Percentiles rank a stretch among this genome's conserved stretches.
These are phyloP conservation scores for Enteromius thamalakanensis DNA, from an alignment of 2,797 vertebrate genomes.

Conservation along the genomic window DNA sequence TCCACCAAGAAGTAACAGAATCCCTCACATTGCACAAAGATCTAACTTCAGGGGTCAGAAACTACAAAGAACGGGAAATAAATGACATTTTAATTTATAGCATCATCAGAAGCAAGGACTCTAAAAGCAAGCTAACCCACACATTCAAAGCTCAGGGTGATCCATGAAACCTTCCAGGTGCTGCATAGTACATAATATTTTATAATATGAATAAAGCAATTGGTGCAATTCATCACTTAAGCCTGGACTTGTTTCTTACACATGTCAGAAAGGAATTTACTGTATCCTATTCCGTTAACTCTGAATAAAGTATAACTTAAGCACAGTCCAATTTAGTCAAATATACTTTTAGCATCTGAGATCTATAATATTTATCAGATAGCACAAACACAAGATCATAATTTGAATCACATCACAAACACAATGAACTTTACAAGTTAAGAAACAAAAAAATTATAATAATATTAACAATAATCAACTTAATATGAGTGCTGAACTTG, in stretches of 20 bases:
- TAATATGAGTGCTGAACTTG: not conserved
- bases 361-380: not conserved
- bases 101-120: slow-evolving; percentile 34
- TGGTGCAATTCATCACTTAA: not conserved
- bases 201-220: not conserved
- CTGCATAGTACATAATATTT: not conserved
- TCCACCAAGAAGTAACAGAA: slow-evolving; percentile 43
- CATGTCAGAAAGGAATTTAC: not conserved
- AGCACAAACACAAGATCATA: not conserved
- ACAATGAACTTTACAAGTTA: not conserved
- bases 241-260: slow-evolving; percentile 1
- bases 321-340: not conserved
- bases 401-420: not conserved
- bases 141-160: slow-evolving; percentile 28
- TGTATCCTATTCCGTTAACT: not conserved
- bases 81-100: slow-evolving; percentile 58
- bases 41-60: slow-evolving; percentile 42
- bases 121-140: slow-evolving; percentile 31
- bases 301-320: not conserved
- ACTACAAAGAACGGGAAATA: slow-evolving; percentile 48
- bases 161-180: slow-evolving; percentile 31
- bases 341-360: not conserved
- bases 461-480: not conserved
- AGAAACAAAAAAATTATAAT: not conserved
- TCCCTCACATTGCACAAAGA: slow-evolving; percentile 31